Evolutionary conservation across 2,888 invertebrate species (phyloP).

Genomic region (Melieria picta): DNA sequence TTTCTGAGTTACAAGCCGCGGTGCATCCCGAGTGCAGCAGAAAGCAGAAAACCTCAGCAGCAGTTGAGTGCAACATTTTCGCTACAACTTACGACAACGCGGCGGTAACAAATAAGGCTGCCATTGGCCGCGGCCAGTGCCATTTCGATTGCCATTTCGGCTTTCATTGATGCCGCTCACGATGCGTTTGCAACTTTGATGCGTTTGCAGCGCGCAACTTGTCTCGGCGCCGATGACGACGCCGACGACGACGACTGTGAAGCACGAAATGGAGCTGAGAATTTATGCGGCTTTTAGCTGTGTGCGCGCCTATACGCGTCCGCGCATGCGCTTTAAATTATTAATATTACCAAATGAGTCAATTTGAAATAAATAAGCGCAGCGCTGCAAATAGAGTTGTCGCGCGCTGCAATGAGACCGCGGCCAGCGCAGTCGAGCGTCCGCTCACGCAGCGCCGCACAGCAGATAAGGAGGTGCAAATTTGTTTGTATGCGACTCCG

Average conservation of each 20-base stretch:
- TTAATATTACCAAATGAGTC: slow-evolving; percentile 66
- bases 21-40: slow-evolving; percentile 21
- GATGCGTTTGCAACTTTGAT: slow-evolving; percentile 4
- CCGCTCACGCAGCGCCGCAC: no score
- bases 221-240: not conserved
- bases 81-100: slow-evolving; percentile 61
- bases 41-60: slow-evolving; percentile 55
- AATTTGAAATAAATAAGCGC: slow-evolving; percentile 62
- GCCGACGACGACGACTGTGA: slow-evolving; percentile 1
- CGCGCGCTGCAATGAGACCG: slow-evolving; percentile 4
- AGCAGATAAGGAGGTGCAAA: no score
- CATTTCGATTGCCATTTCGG: slow-evolving; percentile 44
- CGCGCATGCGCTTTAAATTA: slow-evolving; percentile 54
- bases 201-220: not conserved
- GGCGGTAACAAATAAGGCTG: slow-evolving; percentile 41
- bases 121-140: slow-evolving; percentile 19
- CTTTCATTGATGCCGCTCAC: slow-evolving; percentile 42
- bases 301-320: slow-evolving; percentile 18
- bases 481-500: no score
- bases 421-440: slow-evolving; percentile 1
- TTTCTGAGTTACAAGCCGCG: slow-evolving; percentile 60
- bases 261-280: slow-evolving; percentile 14
- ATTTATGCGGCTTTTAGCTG: slow-evolving; percentile 30
- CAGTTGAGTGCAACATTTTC: slow-evolving; percentile 62
- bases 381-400: slow-evolving; percentile 26